These are phyloP conservation scores for Hippotragus niger DNA, from an alignment of 2,113 vertebrate genomes.

Conservation along the genomic window DNA sequence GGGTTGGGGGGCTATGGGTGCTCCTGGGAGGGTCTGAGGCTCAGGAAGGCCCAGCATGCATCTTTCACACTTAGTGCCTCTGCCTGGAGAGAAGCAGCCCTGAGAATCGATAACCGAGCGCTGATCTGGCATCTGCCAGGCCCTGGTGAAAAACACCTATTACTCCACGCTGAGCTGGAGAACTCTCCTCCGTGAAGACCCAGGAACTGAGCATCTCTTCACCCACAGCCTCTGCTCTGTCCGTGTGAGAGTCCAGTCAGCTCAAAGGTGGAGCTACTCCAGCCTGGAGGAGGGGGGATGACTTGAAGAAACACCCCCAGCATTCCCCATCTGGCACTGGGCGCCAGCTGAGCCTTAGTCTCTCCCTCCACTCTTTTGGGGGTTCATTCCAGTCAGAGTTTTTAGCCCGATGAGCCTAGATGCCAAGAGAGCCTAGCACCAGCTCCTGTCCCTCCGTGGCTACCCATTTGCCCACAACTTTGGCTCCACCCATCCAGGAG, in stretches of 20 bases:
- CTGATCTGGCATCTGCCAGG: neutral
- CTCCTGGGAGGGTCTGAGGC: neutral
- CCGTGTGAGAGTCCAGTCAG: neutral
- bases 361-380: neutral
- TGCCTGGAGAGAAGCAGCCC: neutral
- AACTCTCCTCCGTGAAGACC: neutral
- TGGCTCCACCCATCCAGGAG: neutral
- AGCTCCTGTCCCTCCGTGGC: neutral
- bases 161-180: neutral
- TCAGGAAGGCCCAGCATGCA: neutral
- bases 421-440: neutral
- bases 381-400: neutral
- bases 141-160: neutral
- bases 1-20: accelerated
- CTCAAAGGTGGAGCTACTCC: neutral
- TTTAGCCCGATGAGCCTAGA: neutral
- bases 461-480: neutral
- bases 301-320: neutral
- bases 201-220: neutral
- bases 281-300: neutral
- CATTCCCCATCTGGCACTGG: neutral
- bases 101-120: neutral
- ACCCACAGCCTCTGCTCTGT: neutral
- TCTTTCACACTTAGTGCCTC: neutral
- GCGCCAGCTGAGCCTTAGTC: neutral